These are phyloP conservation scores for Apantesis nais DNA, from an alignment of 2,888 invertebrate genomes.

Conservation along the genomic window DNA sequence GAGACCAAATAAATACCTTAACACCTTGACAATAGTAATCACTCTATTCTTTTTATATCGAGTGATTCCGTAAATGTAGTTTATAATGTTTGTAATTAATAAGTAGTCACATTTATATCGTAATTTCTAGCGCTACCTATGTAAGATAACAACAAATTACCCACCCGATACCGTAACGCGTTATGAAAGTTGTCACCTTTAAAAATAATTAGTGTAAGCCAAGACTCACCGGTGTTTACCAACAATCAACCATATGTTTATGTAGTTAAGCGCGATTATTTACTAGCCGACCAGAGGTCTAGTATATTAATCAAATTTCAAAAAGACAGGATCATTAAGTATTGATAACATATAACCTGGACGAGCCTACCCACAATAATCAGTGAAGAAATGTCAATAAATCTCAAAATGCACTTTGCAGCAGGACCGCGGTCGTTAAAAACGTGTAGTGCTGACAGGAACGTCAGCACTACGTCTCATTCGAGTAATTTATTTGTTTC, in stretches of 20 bases:
- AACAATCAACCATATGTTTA: not conserved
- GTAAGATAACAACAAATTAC: not conserved
- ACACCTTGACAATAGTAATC: not conserved
- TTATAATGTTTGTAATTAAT: not conserved
- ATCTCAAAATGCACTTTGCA: not conserved
- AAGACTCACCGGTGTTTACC: not conserved
- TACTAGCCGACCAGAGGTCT: no score
- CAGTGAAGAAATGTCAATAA: not conserved
- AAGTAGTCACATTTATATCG: not conserved
- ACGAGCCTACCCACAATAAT: not conserved
- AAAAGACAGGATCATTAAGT: no score
- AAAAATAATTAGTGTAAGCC: not conserved
- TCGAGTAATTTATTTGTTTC: not conserved
- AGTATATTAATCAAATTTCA: no score
- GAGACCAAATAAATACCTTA: not conserved
- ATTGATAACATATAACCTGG: not conserved
- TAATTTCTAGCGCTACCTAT: not conserved
- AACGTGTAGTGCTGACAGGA: not conserved
- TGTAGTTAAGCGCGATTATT: not conserved
- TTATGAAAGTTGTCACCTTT: not conserved
- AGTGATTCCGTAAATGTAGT: not conserved
- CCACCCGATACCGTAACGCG: not conserved
- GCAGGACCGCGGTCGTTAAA: not conserved
- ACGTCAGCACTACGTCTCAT: no score
- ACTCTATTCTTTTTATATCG: not conserved